Conservation (phyloP, 2,113 vertebrate genomes). For the Anolis sagrei region DNA sequence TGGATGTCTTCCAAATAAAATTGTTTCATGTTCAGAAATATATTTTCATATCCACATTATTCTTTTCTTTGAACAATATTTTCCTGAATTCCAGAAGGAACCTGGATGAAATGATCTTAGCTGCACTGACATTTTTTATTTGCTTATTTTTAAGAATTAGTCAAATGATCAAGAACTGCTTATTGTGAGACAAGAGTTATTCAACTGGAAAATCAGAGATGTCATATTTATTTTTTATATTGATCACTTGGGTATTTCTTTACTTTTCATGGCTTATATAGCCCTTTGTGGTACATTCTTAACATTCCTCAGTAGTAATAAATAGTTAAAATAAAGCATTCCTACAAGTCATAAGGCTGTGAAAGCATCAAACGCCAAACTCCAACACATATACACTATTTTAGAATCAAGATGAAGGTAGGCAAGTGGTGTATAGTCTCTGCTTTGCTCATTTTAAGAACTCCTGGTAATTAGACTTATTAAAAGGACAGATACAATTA, state of each 20-base stretch:
- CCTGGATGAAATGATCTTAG: not conserved
- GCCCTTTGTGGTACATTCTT: not conserved
- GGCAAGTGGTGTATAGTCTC: not conserved
- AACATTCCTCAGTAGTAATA: not conserved
- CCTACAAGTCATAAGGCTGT: not conserved
- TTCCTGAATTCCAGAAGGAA: constrained; percentile 14
- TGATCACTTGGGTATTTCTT: not conserved
- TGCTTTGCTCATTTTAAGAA: not conserved
- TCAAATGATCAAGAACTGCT: not conserved
- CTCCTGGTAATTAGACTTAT: not conserved
- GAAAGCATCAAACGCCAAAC: not conserved
- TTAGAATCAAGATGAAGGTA: not conserved
- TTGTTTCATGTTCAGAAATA: not conserved
- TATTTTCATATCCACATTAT: constrained; percentile 25
- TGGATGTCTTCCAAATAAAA: not conserved
- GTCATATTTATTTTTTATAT: constrained; percentile 6
- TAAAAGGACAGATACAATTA: not conserved
- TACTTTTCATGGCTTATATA: not conserved
- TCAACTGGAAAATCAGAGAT: not conserved
- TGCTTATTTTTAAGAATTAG: constrained; percentile 16
- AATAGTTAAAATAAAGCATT: not conserved
- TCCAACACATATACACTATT: not conserved
- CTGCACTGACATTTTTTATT: constrained; percentile 5
- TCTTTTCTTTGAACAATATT: constrained; percentile 13
- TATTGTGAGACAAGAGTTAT: not conserved